phyloP scores from a whole-genome alignment of 2,888 invertebrate genomes.

The Xestoiulus laeticollis region DNA sequence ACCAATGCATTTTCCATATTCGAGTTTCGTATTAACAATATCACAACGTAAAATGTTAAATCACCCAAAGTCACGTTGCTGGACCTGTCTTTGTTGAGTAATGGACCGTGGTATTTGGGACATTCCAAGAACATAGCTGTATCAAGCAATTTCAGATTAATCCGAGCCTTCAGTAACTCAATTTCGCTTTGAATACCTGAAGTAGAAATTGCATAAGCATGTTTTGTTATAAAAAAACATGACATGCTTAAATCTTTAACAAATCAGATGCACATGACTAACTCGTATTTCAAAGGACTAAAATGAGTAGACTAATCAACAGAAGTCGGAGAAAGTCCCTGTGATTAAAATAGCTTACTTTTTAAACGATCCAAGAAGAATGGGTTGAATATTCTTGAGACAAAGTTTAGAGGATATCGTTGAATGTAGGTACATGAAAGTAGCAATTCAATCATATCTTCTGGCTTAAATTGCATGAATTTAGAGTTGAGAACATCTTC shows the following conservation, averaged over 20 bases:
- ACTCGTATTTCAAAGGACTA: no score
- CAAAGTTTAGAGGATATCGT: conserved; percentile 72
- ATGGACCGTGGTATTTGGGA: conserved; percentile 69
- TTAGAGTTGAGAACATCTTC: conserved; percentile 69
- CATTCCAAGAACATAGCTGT: conserved; percentile 73
- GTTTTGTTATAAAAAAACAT: no score
- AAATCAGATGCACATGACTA: no score
- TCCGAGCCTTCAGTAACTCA: conserved; percentile 63
- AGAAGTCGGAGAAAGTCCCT: no score
- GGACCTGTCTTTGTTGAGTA: conserved; percentile 69
- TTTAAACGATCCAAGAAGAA: conserved; percentile 71
- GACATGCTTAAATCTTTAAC: no score
- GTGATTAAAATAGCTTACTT: no score
- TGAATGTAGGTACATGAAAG: conserved; percentile 73
- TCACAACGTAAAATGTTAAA: background rate
- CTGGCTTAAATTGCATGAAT: conserved; percentile 70
- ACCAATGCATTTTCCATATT: conserved; percentile 52
- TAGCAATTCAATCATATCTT: conserved; percentile 71
- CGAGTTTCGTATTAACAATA: background rate
- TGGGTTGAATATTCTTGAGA: conserved; percentile 70
- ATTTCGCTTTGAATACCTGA: conserved; percentile 53
- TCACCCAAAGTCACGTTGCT: conserved; percentile 60
- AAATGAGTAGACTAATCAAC: no score
- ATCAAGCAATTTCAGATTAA: conserved; percentile 72
- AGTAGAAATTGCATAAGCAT: no score